Percentiles rank a stretch among this genome's conserved stretches.
phyloP scores from a whole-genome alignment of 2,113 vertebrate genomes.

The Neofelis nebulosa region DNA sequence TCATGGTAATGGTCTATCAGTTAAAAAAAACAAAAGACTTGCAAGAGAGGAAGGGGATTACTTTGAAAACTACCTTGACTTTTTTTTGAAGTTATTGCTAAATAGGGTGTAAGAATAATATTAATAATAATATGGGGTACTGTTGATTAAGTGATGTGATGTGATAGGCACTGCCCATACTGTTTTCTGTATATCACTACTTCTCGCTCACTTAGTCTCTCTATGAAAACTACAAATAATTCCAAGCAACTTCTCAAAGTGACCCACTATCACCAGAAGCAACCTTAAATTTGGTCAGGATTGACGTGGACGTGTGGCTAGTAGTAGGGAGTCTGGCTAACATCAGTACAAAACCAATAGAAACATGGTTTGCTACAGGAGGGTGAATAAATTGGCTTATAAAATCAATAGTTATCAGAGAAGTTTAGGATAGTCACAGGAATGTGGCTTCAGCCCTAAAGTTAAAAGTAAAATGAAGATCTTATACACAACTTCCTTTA shows the following conservation, averaged over 20 bases:
- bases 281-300: not conserved
- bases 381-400: not conserved
- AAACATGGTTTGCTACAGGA: not conserved
- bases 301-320: not conserved
- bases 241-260: not conserved
- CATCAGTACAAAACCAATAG: not conserved
- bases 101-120: not conserved
- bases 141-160: not conserved
- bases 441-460: not conserved
- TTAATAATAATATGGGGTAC: not conserved
- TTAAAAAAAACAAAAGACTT: not conserved
- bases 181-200: not conserved
- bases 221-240: not conserved
- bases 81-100: not conserved
- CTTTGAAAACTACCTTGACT: not conserved
- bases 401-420: not conserved
- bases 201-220: accelerated
- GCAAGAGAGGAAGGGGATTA: not conserved
- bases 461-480: not conserved
- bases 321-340: not conserved
- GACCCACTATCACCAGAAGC: not conserved
- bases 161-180: accelerated
- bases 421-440: not conserved
- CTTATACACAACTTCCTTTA: not conserved
- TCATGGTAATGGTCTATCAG: not conserved